Base-by-base conservation (phyloP, 2,888 invertebrate genomes). In the Abrostola tripartita region DNA sequence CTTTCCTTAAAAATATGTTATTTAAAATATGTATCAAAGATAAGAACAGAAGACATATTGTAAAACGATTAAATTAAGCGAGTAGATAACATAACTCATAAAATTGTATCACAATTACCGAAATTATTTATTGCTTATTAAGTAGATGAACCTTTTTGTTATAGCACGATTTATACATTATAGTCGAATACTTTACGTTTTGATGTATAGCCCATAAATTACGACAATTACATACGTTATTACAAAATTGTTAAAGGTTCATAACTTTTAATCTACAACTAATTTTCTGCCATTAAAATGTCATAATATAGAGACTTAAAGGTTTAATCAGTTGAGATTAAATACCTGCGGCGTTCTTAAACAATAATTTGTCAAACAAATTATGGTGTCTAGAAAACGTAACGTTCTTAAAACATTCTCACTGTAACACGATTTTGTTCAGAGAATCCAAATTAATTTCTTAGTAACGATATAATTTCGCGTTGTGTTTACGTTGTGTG, bases 161-260 rank as follows among this genome's bases (percentile, higher is more conserved):
- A 58, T 6, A 14, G 14, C 58, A 74, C 61, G 58, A 65, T 70
- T 51, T 52, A 72, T 55, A 5, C 55, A 49, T 47, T n/a, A 65
- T 44, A 70, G 70, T 36, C 74, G 57, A 40, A 54, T 54, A 7
- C 61, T 36, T 50, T 57, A 50, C 58, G 52, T 44, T 49, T 63
- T 68, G 63, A 74, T 74, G 74, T 74, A 74, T 74, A 47, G 52
- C 37, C 52, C 61, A 59, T 52, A 69, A 72, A 68, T 68, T 61
- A 69, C 37, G 52, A 50, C 55, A 61, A 68, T 65, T 53, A 74
- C 8, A 47, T 58, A 58, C 52, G 56, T 64, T 65, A 74, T 72
- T 61, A 61, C 50, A 49, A 61, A 68, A 63, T 60, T 47, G 53
- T 38, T 40, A 40, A 40, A 24, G 54, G 37, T 54, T 55, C 24